These are phyloP conservation scores for Entomobrya proxima DNA, from an alignment of 2,888 invertebrate species.

Conservation along the genomic window DNA sequence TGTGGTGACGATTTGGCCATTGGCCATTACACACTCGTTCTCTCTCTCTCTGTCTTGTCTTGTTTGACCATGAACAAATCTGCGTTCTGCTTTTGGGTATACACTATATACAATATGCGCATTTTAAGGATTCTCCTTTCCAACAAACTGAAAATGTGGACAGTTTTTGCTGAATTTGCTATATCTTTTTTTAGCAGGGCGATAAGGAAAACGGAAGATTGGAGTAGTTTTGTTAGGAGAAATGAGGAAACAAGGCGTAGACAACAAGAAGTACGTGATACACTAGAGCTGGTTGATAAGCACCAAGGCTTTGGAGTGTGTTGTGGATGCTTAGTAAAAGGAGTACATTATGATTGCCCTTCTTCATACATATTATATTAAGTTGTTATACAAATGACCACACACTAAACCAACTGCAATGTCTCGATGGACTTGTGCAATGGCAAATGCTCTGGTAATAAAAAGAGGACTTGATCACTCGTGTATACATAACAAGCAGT, in stretches of 20 bases:
- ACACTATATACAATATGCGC: neutral
- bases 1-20: slow-evolving; percentile 66
- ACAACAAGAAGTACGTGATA: neutral
- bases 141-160: neutral
- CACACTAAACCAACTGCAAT: neutral
- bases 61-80: neutral
- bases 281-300: neutral
- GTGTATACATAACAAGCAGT: neutral
- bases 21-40: slow-evolving; percentile 51
- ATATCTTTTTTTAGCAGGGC: neutral
- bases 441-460: neutral
- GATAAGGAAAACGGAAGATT: neutral
- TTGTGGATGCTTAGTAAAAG: neutral
- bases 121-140: neutral
- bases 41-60: neutral
- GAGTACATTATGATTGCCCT: neutral
- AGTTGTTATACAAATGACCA: slow-evolving; percentile 37
- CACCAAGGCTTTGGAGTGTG: too few relatives aligned
- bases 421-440: neutral
- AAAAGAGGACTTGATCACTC: neutral
- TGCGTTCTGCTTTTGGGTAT: too few relatives aligned
- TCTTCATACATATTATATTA: slow-evolving; percentile 40
- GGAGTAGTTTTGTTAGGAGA: neutral
- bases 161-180: neutral
- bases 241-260: neutral